These are phyloP conservation scores for Echinometra lucunter DNA, from an alignment of 53 echinoderm and acorn worm species.

Conservation along the genomic window DNA sequence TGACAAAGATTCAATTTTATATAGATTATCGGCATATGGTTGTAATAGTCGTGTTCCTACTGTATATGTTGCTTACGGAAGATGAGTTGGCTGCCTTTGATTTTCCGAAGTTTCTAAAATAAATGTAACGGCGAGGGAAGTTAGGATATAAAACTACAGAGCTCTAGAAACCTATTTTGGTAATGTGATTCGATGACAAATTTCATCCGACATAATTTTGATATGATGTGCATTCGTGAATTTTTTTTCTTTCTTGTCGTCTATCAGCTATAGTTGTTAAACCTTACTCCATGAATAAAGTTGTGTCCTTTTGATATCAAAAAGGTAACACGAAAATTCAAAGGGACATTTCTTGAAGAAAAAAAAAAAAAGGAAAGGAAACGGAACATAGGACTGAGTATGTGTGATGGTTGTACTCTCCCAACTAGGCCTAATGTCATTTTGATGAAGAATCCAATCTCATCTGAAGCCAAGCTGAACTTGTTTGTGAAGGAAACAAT, in stretches of 20 bases:
- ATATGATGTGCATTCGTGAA: neutral
- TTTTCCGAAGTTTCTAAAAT: neutral
- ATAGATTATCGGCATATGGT: neutral
- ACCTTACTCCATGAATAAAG: neutral
- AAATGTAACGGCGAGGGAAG: neutral
- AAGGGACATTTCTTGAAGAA: too few relatives aligned
- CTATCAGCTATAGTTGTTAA: neutral
- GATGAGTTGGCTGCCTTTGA: neutral
- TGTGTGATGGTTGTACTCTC: neutral
- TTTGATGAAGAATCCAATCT: neutral
- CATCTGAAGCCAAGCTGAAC: neutral
- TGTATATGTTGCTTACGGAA: neutral
- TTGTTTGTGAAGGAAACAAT: conserved; percentile 59
- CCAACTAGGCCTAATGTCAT: neutral
- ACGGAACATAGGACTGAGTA: neutral
- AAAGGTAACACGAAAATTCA: too few relatives aligned
- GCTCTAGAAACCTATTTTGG: neutral
- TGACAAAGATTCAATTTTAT: neutral
- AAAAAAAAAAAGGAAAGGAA: too few relatives aligned
- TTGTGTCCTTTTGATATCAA: too few relatives aligned
- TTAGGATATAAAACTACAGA: neutral
- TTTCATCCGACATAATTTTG: neutral
- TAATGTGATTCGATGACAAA: neutral
- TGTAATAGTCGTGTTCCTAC: conserved; percentile 9
- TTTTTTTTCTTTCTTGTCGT: neutral